Percentiles rank a stretch among this genome's conserved stretches.
Conservation (phyloP, 2,797 vertebrate genomes). For the Amphiprion clarkii region DNA sequence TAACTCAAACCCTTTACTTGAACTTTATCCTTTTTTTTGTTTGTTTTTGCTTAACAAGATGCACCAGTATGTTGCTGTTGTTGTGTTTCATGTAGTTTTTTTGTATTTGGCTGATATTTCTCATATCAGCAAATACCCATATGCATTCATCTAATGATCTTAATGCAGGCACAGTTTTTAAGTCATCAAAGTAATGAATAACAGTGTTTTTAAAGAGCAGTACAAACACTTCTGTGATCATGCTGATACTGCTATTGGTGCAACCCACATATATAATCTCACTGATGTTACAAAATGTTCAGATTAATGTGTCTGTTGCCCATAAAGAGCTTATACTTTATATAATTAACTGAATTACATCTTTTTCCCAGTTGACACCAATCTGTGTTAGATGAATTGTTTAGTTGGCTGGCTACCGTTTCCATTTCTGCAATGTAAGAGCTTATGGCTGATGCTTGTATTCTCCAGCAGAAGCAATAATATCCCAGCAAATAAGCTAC, state of each 20-base stretch:
- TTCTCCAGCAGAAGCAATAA: constrained; percentile 63
- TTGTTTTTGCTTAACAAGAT: constrained; percentile 32
- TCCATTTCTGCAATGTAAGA: constrained; percentile 47
- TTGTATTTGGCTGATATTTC: constrained; percentile 14
- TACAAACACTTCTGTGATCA: constrained; percentile 15
- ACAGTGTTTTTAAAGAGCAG: constrained; percentile 2
- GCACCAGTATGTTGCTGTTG: constrained; percentile 27
- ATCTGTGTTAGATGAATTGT: constrained; percentile 22
- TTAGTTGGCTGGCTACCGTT: constrained; percentile 26
- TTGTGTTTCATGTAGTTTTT: not conserved
- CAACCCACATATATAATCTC: constrained; percentile 28
- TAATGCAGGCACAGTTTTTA: constrained; percentile 19
- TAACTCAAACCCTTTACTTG: constrained; percentile 70
- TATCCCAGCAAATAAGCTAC: constrained; percentile 82
- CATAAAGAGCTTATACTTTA: not conserved
- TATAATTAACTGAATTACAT: constrained; percentile 7
- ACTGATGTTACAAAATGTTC: constrained; percentile 33
- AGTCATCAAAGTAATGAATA: constrained; percentile 12
- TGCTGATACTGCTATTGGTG: constrained; percentile 7
- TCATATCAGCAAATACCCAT: constrained; percentile 2
- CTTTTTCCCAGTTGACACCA: constrained; percentile 5
- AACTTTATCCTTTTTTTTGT: constrained; percentile 47
- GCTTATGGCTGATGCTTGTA: constrained; percentile 45
- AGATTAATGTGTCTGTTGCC: constrained; percentile 11
- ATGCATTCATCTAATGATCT: constrained; percentile 13